Percentiles rank a stretch among this genome's conserved stretches.
Conservation (phyloP, 2,888 invertebrate species). For the Drosophila subsilvestris region DNA sequence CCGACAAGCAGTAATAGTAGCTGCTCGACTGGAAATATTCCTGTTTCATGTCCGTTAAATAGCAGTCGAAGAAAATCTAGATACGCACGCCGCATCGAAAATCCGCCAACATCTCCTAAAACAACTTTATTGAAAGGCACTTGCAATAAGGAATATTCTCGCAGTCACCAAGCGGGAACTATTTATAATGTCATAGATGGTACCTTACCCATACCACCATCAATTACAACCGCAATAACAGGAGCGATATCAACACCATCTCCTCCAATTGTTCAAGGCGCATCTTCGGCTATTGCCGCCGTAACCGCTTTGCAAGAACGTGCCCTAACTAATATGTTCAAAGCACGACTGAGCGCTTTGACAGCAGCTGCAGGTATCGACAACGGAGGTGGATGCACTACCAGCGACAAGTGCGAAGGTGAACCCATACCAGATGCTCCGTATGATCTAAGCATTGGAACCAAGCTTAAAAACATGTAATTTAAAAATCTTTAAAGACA, state of each 20-base stretch:
- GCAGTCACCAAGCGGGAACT: constrained; percentile 10
- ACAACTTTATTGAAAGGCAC: neutral
- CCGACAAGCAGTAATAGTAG: constrained; percentile 59
- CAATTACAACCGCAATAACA: constrained; percentile 26
- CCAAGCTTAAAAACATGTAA: constrained; percentile 70
- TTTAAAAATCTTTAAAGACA: constrained; percentile 4
- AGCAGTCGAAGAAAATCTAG: constrained; percentile 66
- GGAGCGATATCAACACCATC: constrained; percentile 12
- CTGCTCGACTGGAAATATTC: constrained; percentile 50
- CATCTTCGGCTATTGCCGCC: constrained; percentile 44
- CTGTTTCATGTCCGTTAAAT: constrained; percentile 19
- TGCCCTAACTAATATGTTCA: constrained; percentile 71
- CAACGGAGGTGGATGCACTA: constrained; percentile 9
- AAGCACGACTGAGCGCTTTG: constrained; percentile 69
- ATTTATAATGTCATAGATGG: neutral
- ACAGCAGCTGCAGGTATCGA: constrained; percentile 55
- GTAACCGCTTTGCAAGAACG: constrained; percentile 68
- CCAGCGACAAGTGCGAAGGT: constrained; percentile 33
- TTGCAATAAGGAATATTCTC: constrained; percentile 11
- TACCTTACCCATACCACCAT: constrained; percentile 19
- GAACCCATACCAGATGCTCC: constrained; percentile 63
- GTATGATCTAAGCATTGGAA: constrained; percentile 76
- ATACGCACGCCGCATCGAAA: constrained; percentile 61
- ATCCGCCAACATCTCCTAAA: constrained; percentile 26
- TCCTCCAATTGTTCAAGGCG: constrained; percentile 20